Evolutionary conservation across 2,113 vertebrate species (phyloP), one percentile per base, ranked within the genome.

Genomic region (Ivindomyrus marchei): DNA sequence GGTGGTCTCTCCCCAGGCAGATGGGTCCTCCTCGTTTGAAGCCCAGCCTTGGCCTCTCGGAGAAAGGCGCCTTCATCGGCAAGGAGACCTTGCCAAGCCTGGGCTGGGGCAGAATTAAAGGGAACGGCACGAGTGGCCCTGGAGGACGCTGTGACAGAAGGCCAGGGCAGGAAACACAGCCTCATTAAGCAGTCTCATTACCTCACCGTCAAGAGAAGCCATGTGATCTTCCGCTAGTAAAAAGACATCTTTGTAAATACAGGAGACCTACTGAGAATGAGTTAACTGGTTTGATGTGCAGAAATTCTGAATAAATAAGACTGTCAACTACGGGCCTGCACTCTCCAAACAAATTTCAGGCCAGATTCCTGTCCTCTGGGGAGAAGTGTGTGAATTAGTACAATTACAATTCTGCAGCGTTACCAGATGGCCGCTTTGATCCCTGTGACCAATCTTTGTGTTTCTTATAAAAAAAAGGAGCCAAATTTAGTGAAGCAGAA

Each of bases 151-250:
- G 88, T 85, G 87, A 91, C 88, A 91, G 77, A 92, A 90, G 88
- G 91, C 50, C 86, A 93, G 89, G 56, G 89, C 89, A 74, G 92
- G 90, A 87, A 86, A 86, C 52, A 50, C 90, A 49, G 15, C 85
- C 90, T 92, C 92, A 91, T 93, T 92, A 92, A 89, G 49, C 27
- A 49, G 89, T 86, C 90, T 92, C 90, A 89, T 91, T 92, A 91
- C 90, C 89, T 88, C 90, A 50, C 88, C 42, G 52, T 83, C 85
- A 89, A 50, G n/a, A 88, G 88, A 85, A 70, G 84, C n/a, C 83
- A 80, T 31, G 27, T 85, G 77, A 85, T 80, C 89, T 87, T 74
- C 87, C 24, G 56, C n/a, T 88, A 66, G 19, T 88, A 88, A 53
- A 77, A 52, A 90, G 46, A 45, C 85, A 9, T 70, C 85, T 77